A percentile compares a stretch with the other conserved stretches of the same genome.
Conservation (phyloP, 1,140 invertebrate species). For the Polypedilum pembai region DNA sequence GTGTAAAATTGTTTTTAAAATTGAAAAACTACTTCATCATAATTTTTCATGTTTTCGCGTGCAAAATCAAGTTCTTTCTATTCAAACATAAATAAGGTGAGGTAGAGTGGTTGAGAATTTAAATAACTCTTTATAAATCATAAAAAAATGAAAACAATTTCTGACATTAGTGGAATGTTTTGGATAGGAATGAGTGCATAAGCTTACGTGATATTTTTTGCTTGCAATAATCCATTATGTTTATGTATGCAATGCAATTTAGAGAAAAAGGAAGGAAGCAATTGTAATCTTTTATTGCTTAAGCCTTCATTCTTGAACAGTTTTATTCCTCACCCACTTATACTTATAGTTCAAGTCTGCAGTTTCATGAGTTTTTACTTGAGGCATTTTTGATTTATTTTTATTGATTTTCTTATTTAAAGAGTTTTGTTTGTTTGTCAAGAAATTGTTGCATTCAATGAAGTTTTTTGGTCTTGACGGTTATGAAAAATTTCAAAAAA, state of each 20-base stretch:
- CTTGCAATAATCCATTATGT: constrained; percentile 11
- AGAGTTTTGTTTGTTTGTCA: background rate
- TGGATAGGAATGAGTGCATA: no score
- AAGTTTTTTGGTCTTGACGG: background rate
- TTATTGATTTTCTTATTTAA: background rate
- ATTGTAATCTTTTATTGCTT: constrained; percentile 23
- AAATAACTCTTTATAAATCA: constrained; percentile 26
- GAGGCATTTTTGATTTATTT: no score
- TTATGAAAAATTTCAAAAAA: no score
- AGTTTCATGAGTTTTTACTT: no score
- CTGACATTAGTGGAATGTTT: constrained; percentile 18
- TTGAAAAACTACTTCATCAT: constrained; percentile 13
- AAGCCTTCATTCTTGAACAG: no score
- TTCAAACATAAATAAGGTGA: background rate
- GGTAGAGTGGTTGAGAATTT: background rate
- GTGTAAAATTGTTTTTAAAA: constrained; percentile 7
- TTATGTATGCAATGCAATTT: background rate
- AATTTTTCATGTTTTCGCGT: background rate
- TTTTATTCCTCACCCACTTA: no score
- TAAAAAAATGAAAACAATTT: constrained; percentile 15
- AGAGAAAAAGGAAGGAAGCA: background rate
- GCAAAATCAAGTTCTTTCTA: background rate
- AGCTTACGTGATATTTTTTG: background rate
- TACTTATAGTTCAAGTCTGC: no score
- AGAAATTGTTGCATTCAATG: background rate